Base-by-base conservation (phyloP, 2,797 vertebrate species). In the Thamnophis elegans region DNA sequence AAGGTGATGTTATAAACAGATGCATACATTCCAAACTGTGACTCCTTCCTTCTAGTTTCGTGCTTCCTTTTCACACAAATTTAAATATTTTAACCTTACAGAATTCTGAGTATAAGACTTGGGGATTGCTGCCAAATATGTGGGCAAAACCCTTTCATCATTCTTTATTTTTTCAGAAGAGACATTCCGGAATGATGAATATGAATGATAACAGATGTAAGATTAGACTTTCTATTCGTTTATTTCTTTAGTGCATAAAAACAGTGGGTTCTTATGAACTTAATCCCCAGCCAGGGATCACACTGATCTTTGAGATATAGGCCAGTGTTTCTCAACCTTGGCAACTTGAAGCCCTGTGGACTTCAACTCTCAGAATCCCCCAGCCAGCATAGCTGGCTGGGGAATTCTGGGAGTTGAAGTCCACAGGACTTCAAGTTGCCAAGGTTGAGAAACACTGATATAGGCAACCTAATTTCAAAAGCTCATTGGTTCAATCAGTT, bases 1-100 rank as follows among this genome's bases (percentile, higher is more conserved):
- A 93, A 96, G 95, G 95, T 96, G 95, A 95, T 93, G 90, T 95
- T 96, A 92, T 55, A 96, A 96, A 94, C 95, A 96, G 94, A 96
- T 96, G 95, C 87, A 94, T 0, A 0, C 1, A 12, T 95, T 96
- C 95, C 95, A 96, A 95, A 95, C 92, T 0, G 5, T 94, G 92
- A 92, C 94, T 96, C 92, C 91, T 18, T 55, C 94, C 93, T 3
- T 85, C 56, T 94, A 20, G 26, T 51, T 54, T n/a, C n/a, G 92
- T 93, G 92, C 94, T 93, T 93, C 91, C 93, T 90, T 94, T 78
- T 94, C 92, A 28, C 86, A 90, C 59, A 95, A 32, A 18, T 93
- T 91, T 89, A 92, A 93, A 94, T 90, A 1, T 91, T 47, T 94
- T 90, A 94, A 93, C 88, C 89, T 88, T 92, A 89, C 89, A 94